Base-by-base conservation (phyloP, 2,888 invertebrate species). In the Zaprionus bogoriensis region DNA sequence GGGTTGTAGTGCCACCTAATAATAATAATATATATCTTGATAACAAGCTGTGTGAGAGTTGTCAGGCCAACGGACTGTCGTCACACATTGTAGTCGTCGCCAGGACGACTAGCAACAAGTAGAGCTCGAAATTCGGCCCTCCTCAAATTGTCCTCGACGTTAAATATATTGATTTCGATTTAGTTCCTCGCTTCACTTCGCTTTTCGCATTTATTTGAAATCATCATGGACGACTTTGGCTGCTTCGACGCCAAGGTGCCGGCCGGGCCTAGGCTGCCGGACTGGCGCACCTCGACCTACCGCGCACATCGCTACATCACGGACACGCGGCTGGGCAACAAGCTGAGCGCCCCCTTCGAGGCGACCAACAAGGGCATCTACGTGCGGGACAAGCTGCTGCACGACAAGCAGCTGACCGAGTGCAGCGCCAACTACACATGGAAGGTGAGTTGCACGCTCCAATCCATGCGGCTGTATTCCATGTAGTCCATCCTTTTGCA, bases 221-320 rank as follows among this genome's bases (percentile, higher is more conserved):
- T 0, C 30, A 72, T 53, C 67, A 85, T 89, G 85, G 82, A 89
- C 67, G 83, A 76, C 12, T 84, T 77, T 36, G 87, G 83, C 9
- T 80, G 79, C 52, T 74, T 87, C 19, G 90, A 91, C 71, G 84
- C 88, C 46, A 85, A 88, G 62, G 70, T 67, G 39, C 89, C 90
- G 2, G 45, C 72, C 5, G 74, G 59, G 19, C 66, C 69, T 2
- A 72, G 74, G 19, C 71, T 79, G 30, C 39, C 64, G 2, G 91
- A 89, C 71, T 85, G 86, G 78, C 87, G 91, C 6, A 89, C 90
- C 2, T 87, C 91, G 0, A 77, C 74, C 1, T 88, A 90, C 58
- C 67, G 88, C 1, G 88, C 77, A 0, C 87, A 89, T 66, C 75
- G 84, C 3, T 57, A 84, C 39, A 63, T 89, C 20, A 84, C 78